phyloP scores from a whole-genome alignment of 2,888 invertebrate species.

The Dione vanillae region DNA sequence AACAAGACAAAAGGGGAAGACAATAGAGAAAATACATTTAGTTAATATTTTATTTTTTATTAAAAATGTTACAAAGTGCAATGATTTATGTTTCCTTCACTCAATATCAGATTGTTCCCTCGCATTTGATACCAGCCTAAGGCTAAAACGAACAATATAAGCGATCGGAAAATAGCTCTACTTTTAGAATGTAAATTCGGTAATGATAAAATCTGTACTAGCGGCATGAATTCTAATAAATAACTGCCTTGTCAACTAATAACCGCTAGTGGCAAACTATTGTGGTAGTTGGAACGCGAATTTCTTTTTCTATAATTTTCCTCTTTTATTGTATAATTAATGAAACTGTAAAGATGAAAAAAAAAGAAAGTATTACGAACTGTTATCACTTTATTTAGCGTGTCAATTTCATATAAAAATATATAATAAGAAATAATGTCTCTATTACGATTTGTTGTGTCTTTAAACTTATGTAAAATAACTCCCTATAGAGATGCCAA shows the following conservation, averaged over 20 bases:
- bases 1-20: no score
- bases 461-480: no score
- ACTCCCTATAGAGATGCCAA: no score
- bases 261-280: conserved; percentile 12
- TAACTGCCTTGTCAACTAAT: conserved; percentile 22
- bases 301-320: background rate
- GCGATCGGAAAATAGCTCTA: conserved; percentile 15
- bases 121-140: conserved; percentile 1
- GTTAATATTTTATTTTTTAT: background rate
- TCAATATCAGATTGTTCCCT: conserved; percentile 13
- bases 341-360: no score
- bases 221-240: conserved; percentile 21
- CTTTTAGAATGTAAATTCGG: conserved; percentile 25
- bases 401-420: no score
- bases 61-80: background rate
- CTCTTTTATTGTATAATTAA: no score
- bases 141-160: conserved; percentile 6
- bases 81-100: background rate
- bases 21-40: no score
- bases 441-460: no score
- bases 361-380: no score
- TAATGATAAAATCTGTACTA: conserved; percentile 25
- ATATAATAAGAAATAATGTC: no score
- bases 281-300: background rate
- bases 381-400: no score